Base-by-base conservation (phyloP, 2,113 vertebrate genomes). In the Toxotes jaculatrix region DNA sequence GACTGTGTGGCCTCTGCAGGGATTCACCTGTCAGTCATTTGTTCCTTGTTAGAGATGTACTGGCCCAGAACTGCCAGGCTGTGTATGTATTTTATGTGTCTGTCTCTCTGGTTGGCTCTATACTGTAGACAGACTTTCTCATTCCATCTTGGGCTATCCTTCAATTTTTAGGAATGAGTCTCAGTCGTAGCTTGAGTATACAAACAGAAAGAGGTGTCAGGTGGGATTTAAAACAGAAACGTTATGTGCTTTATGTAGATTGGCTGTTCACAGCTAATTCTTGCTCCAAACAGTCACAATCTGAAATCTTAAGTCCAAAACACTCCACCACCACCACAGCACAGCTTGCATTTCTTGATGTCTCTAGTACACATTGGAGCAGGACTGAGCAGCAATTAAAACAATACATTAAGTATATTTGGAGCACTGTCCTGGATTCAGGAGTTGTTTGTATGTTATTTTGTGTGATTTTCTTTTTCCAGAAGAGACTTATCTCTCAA, bases 21-120 rank as follows among this genome's bases (percentile, higher is more conserved):
- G 47, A 62, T 17, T 67, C 45, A 68, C 32, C 27, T 69, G 56
- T 53, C 79, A 75, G 56, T 63, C 74, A 71, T 60, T 77, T 42
- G 12, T 51, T 40, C 38, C 11, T 59, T 7, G 1, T 21, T 65
- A 31, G 59, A 64, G 34, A 42, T 32, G 32, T 13, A n/a, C 45
- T 68, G 45, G 45, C 68, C 47, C 57, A 16, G 12, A 84, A 56
- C 56, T 69, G 55, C 65, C 67, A 77, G 17, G 14, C 36, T 12
- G 49, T 49, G 5, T 42, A 7, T 71, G 19, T 65, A 23, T 63
- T 66, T 51, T 36, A 64, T 84, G 32, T 59, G 21, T 40, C 36
- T 21, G 7, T 34, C 31, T 36, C 14, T 13, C 23, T 32, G 14
- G 0, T 23, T 45, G 43, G 45, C 19, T 69, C 12, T 14, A 3